Base-by-base conservation (phyloP, 1,140 invertebrate species). In the Hormaphis cornu region DNA sequence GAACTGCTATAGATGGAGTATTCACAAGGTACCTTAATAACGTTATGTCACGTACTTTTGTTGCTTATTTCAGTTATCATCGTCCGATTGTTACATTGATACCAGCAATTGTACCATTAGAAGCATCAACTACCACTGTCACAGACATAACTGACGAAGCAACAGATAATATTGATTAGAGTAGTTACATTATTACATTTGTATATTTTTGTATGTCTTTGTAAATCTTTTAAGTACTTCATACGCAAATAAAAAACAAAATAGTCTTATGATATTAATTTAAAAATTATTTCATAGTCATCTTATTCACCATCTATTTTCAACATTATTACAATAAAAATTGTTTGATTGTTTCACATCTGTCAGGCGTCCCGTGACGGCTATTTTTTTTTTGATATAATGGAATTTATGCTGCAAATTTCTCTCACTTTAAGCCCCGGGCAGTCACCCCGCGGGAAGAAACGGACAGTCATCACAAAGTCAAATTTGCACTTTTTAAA, bases 21-120 rank as follows among this genome's bases (percentile, higher is more conserved):
- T 50, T 50, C 18, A 50, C 18, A 52, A 52, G 48, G 24, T 52
- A 52, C 48, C 48, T 52, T 52, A 8, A 52, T 52, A 52, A 52
- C 10, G 48, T 52, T 52, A 52, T 52, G 48, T 52, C 48, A 52
- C 20, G 5, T 52, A 52, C 48, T 52, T 52, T 52, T 52, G 48
- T 52, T 28, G 22, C 24, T 28, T 52, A 52, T 26, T 52, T 52
- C 22, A 52, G 48, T 52, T 52, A 52, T 52, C 48, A 52, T 52
- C 48, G 48, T 24, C 48, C 24, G 28, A 52, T 52, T 26, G 44
- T 48, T 48, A 48, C 44, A 20, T 48, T 48, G 44, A 48, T 48
- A 48, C 44, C 44, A 48, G n/a, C 44, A 48, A 48, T 48, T 20
- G 9, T 48, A 48, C 44, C 44, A 48, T 48, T 48, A 48, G 44